phyloP scores from a whole-genome alignment of 2,113 vertebrate species.

The Myrmecophaga tridactyla region DNA sequence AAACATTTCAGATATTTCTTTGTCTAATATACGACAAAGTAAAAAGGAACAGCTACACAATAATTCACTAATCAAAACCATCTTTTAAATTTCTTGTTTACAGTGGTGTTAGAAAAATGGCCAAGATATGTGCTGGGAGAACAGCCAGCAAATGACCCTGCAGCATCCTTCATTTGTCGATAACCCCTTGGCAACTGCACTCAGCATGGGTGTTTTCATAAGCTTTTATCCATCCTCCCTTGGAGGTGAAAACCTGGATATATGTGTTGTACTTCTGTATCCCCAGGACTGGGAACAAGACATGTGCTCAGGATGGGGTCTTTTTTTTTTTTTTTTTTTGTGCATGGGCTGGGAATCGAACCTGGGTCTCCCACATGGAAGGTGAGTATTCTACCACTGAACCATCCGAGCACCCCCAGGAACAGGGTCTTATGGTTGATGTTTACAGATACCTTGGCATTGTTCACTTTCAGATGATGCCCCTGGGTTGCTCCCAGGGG shows the following conservation, averaged over 20 bases:
- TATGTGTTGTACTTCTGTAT: not conserved
- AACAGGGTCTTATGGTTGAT: rapidly evolving
- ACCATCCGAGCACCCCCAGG: no score
- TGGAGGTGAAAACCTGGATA: no score
- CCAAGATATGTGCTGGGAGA: not conserved
- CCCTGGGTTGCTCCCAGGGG: not conserved
- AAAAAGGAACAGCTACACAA: no score
- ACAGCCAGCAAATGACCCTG: no score
- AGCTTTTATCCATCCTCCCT: not conserved
- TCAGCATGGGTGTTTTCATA: rapidly evolving
- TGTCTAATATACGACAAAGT: no score
- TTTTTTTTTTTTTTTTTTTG: no score
- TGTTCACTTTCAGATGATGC: not conserved
- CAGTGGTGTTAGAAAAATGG: not conserved
- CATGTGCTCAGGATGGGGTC: not conserved
- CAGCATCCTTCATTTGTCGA: rapidly evolving
- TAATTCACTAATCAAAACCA: no score
- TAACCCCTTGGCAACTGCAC: rapidly evolving
- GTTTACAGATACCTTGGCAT: not conserved
- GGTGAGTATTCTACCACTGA: no score
- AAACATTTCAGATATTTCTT: no score
- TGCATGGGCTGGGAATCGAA: no score
- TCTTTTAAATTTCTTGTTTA: no score
- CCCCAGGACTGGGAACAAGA: not conserved
- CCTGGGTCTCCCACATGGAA: no score